Evolutionary conservation across 2,113 vertebrate genomes (phyloP).

Genomic region (Catharus fuscescens): DNA sequence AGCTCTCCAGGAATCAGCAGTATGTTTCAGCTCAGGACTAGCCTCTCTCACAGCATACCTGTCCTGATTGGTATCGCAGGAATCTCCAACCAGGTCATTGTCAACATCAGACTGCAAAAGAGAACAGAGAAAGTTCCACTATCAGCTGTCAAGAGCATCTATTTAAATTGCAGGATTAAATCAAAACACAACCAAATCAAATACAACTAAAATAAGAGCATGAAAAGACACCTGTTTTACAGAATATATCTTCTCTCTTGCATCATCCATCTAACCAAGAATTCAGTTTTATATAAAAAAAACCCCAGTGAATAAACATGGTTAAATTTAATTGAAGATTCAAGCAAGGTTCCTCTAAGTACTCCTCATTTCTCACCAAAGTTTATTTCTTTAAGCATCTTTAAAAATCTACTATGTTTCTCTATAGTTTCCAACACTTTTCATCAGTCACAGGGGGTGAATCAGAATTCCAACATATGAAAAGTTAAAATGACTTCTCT

Average conservation of each 20-base stretch:
- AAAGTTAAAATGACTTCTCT: neutral
- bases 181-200: neutral
- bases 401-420: neutral
- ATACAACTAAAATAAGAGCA: neutral
- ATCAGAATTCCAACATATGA: neutral
- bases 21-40: neutral
- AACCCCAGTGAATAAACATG: neutral
- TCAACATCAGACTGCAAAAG: conserved; percentile 89
- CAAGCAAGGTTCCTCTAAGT: neutral
- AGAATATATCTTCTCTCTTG: neutral
- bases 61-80: conserved; percentile 97
- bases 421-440: neutral
- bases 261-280: neutral
- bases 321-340: neutral
- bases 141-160: neutral
- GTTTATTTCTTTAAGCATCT: neutral
- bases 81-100: conserved; percentile 94
- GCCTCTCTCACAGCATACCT: conserved; percentile 79
- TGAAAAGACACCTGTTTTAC: neutral
- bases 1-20: neutral
- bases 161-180: neutral
- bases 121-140: conserved; percentile 22
- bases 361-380: neutral
- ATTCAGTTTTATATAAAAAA: neutral
- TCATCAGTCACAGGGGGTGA: neutral